These are phyloP conservation scores for Bicyclus anynana DNA, from an alignment of 1,140 invertebrate species.

Conservation along the genomic window DNA sequence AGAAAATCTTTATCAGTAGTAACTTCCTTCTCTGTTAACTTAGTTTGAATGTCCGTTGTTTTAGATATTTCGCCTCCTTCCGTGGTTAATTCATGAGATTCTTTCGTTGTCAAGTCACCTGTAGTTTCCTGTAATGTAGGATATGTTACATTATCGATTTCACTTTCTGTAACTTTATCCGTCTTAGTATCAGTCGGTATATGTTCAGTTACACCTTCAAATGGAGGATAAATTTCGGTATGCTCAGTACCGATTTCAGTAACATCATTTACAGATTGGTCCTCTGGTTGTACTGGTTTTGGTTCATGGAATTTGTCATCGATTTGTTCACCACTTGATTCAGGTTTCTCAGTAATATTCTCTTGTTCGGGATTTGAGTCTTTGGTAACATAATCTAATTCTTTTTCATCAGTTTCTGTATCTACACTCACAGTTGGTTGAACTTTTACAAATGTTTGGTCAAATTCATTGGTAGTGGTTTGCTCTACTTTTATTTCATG, in stretches of 20 bases:
- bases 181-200: too few relatives aligned
- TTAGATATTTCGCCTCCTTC: not conserved
- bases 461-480: not conserved
- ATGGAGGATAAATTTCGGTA: not conserved
- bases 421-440: not conserved
- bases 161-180: too few relatives aligned
- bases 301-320: not conserved
- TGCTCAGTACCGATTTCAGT: not conserved
- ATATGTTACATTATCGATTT: too few relatives aligned
- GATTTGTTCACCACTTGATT: not conserved
- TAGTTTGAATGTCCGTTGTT: not conserved
- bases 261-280: not conserved
- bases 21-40: not conserved
- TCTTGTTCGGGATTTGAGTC: not conserved
- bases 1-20: not conserved
- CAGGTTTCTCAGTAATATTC: slow-evolving; percentile 1
- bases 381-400: slow-evolving; percentile 1
- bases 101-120: not conserved
- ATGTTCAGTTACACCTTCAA: not conserved
- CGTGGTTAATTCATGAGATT: not conserved
- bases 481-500: not conserved
- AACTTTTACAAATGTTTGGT: not conserved
- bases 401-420: not conserved
- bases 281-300: not conserved
- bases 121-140: not conserved